phyloP scores from a whole-genome alignment of 2,113 vertebrate genomes.

The Synchiropus splendidus region DNA sequence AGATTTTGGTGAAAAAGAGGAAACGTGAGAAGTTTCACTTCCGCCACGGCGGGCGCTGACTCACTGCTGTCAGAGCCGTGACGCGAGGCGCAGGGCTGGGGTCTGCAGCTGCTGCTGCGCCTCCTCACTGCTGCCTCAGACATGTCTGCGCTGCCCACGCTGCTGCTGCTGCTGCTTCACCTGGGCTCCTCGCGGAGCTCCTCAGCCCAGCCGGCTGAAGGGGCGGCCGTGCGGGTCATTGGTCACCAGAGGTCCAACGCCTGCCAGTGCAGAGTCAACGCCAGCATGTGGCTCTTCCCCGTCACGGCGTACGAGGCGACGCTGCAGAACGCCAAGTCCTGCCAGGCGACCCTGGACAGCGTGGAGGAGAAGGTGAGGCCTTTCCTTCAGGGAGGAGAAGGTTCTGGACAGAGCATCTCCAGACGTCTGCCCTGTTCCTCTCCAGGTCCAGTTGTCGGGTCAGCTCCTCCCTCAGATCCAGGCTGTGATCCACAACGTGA shows the following conservation, averaged over 20 bases:
- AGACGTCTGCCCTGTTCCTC: too few relatives aligned
- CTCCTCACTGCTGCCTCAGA: too few relatives aligned
- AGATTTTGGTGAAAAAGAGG: too few relatives aligned
- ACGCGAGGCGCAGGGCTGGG: too few relatives aligned
- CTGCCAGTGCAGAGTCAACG: constrained; percentile 47
- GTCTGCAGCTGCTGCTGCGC: too few relatives aligned
- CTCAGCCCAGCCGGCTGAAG: constrained; percentile 15
- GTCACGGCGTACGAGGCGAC: constrained; percentile 27
- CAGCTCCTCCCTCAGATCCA: constrained; percentile 39
- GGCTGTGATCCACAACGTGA: constrained; percentile 34
- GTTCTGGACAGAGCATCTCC: too few relatives aligned
- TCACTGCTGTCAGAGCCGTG: too few relatives aligned
- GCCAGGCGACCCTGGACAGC: constrained; percentile 20
- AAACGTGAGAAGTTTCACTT: too few relatives aligned
- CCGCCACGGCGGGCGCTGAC: too few relatives aligned
- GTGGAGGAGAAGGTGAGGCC: constrained; percentile 41
- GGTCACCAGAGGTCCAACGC: constrained; percentile 19
- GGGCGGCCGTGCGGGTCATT: constrained; percentile 16
- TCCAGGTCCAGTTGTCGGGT: constrained; percentile 31
- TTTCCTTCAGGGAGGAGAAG: too few relatives aligned
- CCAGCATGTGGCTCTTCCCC: constrained; percentile 51
- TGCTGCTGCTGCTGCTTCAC: not conserved
- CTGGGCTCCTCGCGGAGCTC: not conserved
- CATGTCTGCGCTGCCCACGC: too few relatives aligned
- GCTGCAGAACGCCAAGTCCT: constrained; percentile 30